Evolutionary conservation across 2,113 vertebrate species (phyloP).

Genomic region (Odocoileus hemionus): DNA sequence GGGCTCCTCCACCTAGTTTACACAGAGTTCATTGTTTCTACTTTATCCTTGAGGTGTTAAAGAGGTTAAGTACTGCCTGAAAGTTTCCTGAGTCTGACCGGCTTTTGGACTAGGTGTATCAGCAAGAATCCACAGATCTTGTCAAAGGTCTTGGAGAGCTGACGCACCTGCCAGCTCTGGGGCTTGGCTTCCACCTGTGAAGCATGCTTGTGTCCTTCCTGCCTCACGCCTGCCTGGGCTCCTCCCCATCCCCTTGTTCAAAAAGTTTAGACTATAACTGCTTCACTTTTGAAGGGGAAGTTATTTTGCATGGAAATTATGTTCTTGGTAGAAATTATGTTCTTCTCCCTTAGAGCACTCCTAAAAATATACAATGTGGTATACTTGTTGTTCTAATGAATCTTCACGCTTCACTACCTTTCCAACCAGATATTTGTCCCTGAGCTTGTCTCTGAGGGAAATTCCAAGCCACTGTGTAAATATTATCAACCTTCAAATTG

Average conservation of each 20-base stretch:
- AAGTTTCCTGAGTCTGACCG: not conserved
- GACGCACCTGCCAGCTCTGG: not conserved
- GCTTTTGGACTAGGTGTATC: not conserved
- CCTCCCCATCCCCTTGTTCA: not conserved
- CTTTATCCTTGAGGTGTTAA: conserved; percentile 80
- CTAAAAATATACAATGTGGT: not conserved
- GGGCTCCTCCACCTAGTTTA: conserved; percentile 82
- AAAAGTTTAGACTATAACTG: not conserved
- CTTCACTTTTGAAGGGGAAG: not conserved
- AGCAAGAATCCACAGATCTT: too few relatives aligned
- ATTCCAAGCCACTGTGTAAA: not conserved
- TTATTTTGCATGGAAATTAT: not conserved
- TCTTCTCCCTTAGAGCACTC: not conserved
- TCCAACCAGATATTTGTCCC: not conserved
- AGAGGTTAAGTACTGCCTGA: conserved; percentile 80
- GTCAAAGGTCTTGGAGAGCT: not conserved
- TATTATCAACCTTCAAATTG: not conserved
- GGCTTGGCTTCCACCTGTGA: too few relatives aligned
- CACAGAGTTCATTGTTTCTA: conserved; percentile 72
- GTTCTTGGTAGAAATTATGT: not conserved
- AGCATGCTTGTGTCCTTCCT: fast-evolving
- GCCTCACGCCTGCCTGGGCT: fast-evolving
- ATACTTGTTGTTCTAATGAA: not conserved
- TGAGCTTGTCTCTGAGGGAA: not conserved
- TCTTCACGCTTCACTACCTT: not conserved